Conservation (phyloP, 92 coral and sea anemone species). For the Plumapathes pennacea region DNA sequence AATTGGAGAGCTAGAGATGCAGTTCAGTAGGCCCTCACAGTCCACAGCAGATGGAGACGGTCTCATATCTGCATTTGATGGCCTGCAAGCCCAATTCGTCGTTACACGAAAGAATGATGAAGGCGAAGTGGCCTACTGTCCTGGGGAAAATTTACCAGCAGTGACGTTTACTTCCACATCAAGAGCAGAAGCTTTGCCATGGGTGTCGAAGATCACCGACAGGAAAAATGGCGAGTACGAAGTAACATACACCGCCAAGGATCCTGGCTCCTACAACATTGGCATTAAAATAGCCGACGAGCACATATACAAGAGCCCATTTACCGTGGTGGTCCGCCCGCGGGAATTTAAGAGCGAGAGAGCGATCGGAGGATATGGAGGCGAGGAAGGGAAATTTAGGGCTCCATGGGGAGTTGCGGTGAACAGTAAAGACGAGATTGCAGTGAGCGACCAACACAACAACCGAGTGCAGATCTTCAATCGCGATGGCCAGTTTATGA, state of each 20-base stretch:
- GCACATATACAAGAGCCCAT: slow-evolving; percentile 17
- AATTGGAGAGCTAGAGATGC: slow-evolving; percentile 14
- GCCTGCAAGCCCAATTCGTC: slow-evolving; percentile 4
- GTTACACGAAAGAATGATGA: slow-evolving; percentile 9
- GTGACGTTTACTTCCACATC: background rate
- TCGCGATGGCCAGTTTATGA: slow-evolving; percentile 4
- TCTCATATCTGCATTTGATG: slow-evolving; percentile 15
- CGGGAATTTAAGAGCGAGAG: slow-evolving; percentile 12
- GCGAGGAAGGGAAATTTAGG: too few relatives aligned
- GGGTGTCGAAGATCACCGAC: slow-evolving; percentile 12
- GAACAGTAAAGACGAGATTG: too few relatives aligned
- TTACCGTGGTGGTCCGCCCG: slow-evolving; percentile 11
- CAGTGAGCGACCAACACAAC: too few relatives aligned
- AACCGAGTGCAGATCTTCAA: too few relatives aligned
- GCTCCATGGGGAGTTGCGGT: too few relatives aligned
- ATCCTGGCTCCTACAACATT: slow-evolving; percentile 3
- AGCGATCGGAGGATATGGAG: slow-evolving; percentile 14
- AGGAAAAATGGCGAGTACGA: slow-evolving; percentile 7
- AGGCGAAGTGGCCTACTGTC: slow-evolving; percentile 5
- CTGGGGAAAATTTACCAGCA: slow-evolving; percentile 1
- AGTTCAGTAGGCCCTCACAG: slow-evolving; percentile 9
- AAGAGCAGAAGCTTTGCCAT: too few relatives aligned
- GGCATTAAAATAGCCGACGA: slow-evolving; percentile 12
- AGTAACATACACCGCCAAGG: slow-evolving; percentile 6
- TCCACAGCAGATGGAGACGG: slow-evolving; percentile 23